Conservation (phyloP, 2,113 vertebrate species). For the Ictalurus furcatus region DNA sequence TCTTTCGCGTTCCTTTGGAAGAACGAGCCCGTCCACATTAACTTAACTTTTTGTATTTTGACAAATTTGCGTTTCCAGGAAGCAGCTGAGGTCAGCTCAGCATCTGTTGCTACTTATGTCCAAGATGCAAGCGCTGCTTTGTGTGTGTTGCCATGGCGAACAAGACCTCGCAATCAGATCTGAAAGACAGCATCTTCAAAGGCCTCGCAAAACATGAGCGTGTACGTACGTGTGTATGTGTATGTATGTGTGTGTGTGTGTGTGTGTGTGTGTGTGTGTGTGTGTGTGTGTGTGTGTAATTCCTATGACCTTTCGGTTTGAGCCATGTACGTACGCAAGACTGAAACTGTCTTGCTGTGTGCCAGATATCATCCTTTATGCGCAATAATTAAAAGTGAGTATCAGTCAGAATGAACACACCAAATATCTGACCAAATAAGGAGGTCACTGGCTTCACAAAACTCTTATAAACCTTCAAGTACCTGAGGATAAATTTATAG, state of each 20-base stretch:
- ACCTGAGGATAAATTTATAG: conserved; percentile 4
- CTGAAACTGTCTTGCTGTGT: background rate
- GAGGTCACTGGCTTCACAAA: conserved; percentile 19
- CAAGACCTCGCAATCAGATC: conserved; percentile 69
- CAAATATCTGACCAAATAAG: conserved; percentile 48
- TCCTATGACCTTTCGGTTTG: conserved; percentile 5
- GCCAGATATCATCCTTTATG: conserved; percentile 19
- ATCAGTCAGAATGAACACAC: conserved; percentile 2
- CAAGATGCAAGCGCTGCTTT: conserved; percentile 76
- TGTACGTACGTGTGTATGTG: background rate
- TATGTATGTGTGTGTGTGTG: background rate
- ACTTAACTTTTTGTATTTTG: conserved; percentile 82
- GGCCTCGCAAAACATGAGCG: conserved; percentile 55
- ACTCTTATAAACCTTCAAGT: background rate
- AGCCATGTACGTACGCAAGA: conserved; percentile 13
- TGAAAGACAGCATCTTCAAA: conserved; percentile 74
- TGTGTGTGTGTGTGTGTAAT: conserved; percentile 2
- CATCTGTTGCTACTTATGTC: conserved; percentile 92
- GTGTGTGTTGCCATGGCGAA: conserved; percentile 78
- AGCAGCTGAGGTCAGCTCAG: conserved; percentile 86
- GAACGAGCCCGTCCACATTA: conserved; percentile 72
- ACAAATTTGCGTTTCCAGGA: conserved; percentile 93
- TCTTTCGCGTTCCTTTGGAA: conserved; percentile 12
- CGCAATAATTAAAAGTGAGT: conserved; percentile 21
- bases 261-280: too few relatives aligned